These are phyloP conservation scores for Sorex maritimensis DNA, from an alignment of 2,797 vertebrate species.

Conservation along the genomic window DNA sequence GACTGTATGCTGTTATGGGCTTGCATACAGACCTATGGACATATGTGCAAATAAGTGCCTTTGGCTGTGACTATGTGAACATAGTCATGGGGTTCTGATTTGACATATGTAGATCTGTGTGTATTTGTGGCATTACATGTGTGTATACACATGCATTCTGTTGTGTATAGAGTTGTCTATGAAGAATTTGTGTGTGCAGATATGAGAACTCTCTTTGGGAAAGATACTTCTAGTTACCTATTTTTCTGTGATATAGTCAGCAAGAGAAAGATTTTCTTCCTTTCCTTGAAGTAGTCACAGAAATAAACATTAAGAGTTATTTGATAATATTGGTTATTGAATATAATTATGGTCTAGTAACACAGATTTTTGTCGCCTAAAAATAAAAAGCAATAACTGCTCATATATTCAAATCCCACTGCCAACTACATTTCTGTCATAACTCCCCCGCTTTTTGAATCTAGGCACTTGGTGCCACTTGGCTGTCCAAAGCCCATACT, in stretches of 20 bases:
- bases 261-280: slow-evolving; percentile 4
- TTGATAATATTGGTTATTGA: background rate
- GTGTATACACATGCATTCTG: background rate
- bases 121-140: background rate
- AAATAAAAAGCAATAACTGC: background rate
- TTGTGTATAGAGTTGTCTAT: background rate
- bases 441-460: background rate
- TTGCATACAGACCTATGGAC: background rate
- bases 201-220: background rate
- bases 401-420: slow-evolving; percentile 6
- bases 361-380: background rate
- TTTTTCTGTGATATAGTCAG: slow-evolving; percentile 11
- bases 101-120: background rate
- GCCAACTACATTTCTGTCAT: background rate
- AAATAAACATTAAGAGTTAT: slow-evolving; percentile 35
- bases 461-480: background rate
- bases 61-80: background rate
- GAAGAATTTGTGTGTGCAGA: background rate
- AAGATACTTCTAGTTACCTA: background rate
- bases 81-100: background rate
- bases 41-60: background rate
- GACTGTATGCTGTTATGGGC: background rate
- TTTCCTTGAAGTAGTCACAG: background rate
- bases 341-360: background rate
- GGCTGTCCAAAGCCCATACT: background rate